phyloP scores from a whole-genome alignment of 2,113 vertebrate species.

The Tamias sibiricus region DNA sequence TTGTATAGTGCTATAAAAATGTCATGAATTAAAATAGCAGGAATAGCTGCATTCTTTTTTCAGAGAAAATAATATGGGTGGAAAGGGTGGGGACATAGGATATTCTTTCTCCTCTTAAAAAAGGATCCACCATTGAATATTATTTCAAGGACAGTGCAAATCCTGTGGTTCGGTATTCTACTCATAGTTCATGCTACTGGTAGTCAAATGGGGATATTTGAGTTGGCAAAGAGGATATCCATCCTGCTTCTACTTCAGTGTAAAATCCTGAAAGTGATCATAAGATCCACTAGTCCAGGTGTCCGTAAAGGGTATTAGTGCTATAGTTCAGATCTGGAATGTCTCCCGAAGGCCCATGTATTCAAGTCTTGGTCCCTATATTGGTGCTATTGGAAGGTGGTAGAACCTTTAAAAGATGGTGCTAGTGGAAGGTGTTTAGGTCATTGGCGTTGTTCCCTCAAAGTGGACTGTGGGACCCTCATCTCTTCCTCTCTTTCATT shows the following conservation, averaged over 20 bases:
- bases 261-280: constrained; percentile 24
- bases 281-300: not conserved
- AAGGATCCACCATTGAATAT: not conserved
- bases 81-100: not conserved
- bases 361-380: not conserved
- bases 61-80: not conserved
- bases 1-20: not conserved
- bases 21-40: not conserved
- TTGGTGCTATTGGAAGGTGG: not conserved
- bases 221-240: not conserved
- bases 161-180: not conserved
- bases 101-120: not conserved
- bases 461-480: not conserved
- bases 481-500: not conserved
- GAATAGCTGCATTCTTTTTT: not conserved
- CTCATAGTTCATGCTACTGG: not conserved
- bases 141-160: not conserved
- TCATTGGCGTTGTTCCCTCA: not conserved
- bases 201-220: not conserved
- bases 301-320: not conserved
- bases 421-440: not conserved
- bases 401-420: not conserved
- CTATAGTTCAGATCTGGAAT: not conserved
- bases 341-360: not conserved
- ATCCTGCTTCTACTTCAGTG: not conserved